Evolutionary conservation across 2,113 vertebrate genomes (phyloP).

Genomic region (Narcine bancroftii): DNA sequence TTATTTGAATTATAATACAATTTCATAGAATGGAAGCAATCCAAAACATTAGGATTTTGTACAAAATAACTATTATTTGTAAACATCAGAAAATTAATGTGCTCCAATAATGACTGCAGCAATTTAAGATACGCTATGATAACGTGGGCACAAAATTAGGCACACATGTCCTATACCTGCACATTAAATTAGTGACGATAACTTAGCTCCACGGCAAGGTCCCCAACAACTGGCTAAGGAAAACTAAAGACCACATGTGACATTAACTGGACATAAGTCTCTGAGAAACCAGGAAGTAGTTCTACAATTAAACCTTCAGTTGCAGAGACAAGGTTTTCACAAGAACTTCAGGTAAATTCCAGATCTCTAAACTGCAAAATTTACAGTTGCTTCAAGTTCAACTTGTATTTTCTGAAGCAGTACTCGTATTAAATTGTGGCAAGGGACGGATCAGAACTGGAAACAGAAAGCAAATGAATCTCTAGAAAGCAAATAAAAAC

Average conservation of each 20-base stretch:
- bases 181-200: not conserved
- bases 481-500: not conserved
- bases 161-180: too few relatives aligned
- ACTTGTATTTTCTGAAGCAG: not conserved
- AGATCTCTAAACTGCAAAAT: not conserved
- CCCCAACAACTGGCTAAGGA: not conserved
- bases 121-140: not conserved
- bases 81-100: not conserved
- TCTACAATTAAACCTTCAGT: not conserved
- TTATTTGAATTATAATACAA: not conserved
- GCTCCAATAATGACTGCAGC: not conserved
- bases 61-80: too few relatives aligned
- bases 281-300: not conserved
- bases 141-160: not conserved
- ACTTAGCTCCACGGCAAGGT: not conserved
- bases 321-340: not conserved
- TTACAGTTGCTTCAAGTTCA: not conserved
- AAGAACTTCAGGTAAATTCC: not conserved
- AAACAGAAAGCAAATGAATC: not conserved
- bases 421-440: not conserved
- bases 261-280: not conserved
- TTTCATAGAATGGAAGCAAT: not conserved
- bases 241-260: not conserved
- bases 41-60: not conserved
- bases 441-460: not conserved